These are phyloP conservation scores for Butorides virescens DNA, from an alignment of 2,113 vertebrate species.

Conservation along the genomic window DNA sequence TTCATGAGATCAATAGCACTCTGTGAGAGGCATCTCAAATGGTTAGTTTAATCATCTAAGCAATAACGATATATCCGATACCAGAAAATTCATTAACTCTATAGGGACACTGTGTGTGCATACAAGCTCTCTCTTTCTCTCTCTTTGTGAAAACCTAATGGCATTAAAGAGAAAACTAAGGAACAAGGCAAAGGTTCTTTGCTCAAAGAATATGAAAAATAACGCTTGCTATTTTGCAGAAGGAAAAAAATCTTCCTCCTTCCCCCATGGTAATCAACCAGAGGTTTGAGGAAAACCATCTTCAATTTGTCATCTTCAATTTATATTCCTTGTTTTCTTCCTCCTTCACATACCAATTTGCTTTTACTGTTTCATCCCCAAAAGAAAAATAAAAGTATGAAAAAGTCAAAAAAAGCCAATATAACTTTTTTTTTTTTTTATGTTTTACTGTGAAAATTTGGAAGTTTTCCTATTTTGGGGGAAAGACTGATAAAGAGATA, in stretches of 20 bases:
- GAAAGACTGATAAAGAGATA: not conserved
- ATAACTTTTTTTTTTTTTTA: not conserved
- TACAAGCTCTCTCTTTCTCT: not conserved
- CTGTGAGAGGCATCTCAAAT: not conserved
- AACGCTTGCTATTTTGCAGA: not conserved
- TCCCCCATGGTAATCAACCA: not conserved
- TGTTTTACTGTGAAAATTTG: not conserved
- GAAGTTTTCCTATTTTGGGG: not conserved
- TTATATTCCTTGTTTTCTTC: not conserved
- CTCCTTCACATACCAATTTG: not conserved
- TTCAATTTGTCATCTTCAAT: not conserved
- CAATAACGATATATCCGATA: not conserved
- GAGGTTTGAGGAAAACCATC: not conserved
- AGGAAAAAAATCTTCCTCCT: not conserved
- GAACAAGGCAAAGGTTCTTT: not conserved
- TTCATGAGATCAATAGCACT: not conserved
- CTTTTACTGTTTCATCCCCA: not conserved
- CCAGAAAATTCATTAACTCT: not conserved
- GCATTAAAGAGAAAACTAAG: not conserved
- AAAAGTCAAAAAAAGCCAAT: not conserved
- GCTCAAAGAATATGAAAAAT: not conserved
- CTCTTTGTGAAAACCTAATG: not conserved
- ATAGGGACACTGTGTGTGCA: not conserved
- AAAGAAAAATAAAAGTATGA: not conserved
- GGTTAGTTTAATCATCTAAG: not conserved